Base-by-base conservation (phyloP, 2,113 vertebrate genomes). In the Todiramphus saurophagus region DNA sequence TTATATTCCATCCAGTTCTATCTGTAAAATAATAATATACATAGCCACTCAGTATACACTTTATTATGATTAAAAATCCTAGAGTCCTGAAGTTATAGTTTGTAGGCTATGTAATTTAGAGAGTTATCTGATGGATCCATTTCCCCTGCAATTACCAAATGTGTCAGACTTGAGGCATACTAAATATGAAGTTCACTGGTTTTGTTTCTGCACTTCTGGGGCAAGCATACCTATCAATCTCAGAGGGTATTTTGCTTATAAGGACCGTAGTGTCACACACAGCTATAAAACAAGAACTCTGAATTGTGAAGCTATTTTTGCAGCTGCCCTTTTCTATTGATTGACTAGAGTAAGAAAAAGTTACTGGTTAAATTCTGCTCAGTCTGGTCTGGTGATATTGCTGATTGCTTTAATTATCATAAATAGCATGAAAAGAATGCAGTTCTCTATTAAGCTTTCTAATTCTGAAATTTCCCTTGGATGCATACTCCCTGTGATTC, bases 11-110 rank as follows among this genome's bases (percentile, higher is more conserved):
- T 93, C 69, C 89, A 78, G 83, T 93, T 91, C 77, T 87, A 19
- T 83, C 90, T 89, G 23, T 67, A 92, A 92, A 94, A 88, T 78
- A 97, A 94, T 93, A 96, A 94, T 83, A 94, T 37, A 83, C 76
- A 55, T 53, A 68, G 51, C 75, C 62, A 78, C 30, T 94, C 10
- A 2, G 5, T 59, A 83, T 89, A 58, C 24, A 90, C 94, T 96
- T 96, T 98, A 94, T 87, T 85, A 77, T 63, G 73, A 92, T 72
- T 48, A 53, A 93, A 94, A 91, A 75, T 76, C 51, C 51, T 23
- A 63, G 87, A 96, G 46, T 56, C 35, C 27, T 53, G 53, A 68
- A 68, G 60, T 69, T 90, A 73, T 8, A 59, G 31, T 37, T 76
- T 72, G 37, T 70, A 94, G 43, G 30, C 39, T 81, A 2, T 8